phyloP scores from a whole-genome alignment of 2,888 invertebrate genomes.

The Elaeidobius kamerunicus region DNA sequence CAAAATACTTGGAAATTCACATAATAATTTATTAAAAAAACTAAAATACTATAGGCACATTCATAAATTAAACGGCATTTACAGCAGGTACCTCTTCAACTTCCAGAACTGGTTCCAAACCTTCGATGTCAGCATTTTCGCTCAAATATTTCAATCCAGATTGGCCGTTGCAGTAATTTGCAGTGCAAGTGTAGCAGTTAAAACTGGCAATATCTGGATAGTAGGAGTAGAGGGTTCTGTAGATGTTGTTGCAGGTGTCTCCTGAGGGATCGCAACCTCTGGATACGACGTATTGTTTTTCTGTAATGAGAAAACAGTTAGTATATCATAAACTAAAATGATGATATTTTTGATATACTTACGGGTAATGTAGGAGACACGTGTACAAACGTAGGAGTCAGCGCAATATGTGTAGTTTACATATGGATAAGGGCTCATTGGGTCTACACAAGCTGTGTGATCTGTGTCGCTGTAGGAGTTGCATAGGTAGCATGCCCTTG shows the following conservation, averaged over 20 bases:
- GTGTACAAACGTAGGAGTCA: conserved; percentile 25
- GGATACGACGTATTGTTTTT: conserved; percentile 26
- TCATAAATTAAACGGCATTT: neutral
- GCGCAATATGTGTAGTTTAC: conserved; percentile 24
- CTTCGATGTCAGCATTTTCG: conserved; percentile 1
- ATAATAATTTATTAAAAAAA: too few species aligned
- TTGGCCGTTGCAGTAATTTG: conserved; percentile 22
- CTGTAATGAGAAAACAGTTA: conserved; percentile 9
- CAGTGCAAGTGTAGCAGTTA: conserved; percentile 23
- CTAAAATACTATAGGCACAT: too few species aligned
- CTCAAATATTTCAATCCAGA: conserved; percentile 10
- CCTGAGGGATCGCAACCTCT: conserved; percentile 23
- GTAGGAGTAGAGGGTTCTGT: conserved; percentile 11
- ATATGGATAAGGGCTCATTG: conserved; percentile 25
- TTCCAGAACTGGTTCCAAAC: neutral
- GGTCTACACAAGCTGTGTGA: conserved; percentile 27
- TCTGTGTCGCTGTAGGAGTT: conserved; percentile 25
- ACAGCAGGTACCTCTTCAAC: neutral
- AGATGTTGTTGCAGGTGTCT: conserved; percentile 26
- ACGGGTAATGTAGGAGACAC: conserved; percentile 29
- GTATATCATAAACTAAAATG: neutral
- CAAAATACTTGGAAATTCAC: too few species aligned
- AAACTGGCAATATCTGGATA: conserved; percentile 26
- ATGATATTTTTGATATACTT: conserved; percentile 11
- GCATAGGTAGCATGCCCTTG: conserved; percentile 19